A percentile compares a stretch with the other conserved stretches of the same genome.
phyloP scores from a whole-genome alignment of 2,888 invertebrate species.

The Rhagonycha fulva region DNA sequence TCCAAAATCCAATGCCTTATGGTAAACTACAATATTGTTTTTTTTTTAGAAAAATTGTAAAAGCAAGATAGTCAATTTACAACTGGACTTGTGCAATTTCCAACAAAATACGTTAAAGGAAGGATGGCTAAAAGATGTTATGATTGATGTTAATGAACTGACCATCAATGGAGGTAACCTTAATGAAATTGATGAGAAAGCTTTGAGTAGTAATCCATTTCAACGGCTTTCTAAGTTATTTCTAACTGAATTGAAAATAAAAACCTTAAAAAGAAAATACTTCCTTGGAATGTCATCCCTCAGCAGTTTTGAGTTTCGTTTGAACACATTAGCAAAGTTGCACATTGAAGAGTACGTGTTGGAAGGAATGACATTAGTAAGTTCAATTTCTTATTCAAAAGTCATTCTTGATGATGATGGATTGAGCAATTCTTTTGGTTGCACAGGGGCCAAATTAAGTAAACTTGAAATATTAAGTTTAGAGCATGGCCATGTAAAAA shows the following conservation, averaged over 20 bases:
- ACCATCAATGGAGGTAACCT: not conserved
- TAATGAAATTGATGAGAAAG: slow-evolving; percentile 12
- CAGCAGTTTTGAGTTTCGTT: slow-evolving; percentile 4
- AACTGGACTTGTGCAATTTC: not conserved
- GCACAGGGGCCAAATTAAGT: slow-evolving; percentile 1
- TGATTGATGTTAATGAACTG: not conserved
- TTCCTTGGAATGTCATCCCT: slow-evolving; percentile 20
- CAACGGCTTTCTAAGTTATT: slow-evolving; percentile 8
- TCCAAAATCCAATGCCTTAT: no score
- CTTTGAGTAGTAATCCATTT: slow-evolving; percentile 34
- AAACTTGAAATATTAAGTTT: slow-evolving; percentile 34
- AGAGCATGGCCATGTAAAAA: slow-evolving; percentile 45
- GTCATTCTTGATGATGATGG: slow-evolving; percentile 16
- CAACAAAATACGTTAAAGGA: not conserved
- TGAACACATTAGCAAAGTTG: not conserved
- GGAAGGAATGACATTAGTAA: slow-evolving; percentile 21
- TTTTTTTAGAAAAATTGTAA: not conserved
- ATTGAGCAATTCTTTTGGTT: slow-evolving; percentile 37
- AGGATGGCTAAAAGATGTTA: not conserved
- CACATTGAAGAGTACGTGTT: slow-evolving; percentile 34
- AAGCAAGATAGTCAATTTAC: not conserved
- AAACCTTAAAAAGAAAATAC: slow-evolving; percentile 23
- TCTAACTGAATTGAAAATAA: slow-evolving; percentile 19
- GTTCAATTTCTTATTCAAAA: slow-evolving; percentile 28
- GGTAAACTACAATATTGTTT: no score